phyloP scores from a whole-genome alignment of 2,888 invertebrate genomes.

The Bellardia pandia region DNA sequence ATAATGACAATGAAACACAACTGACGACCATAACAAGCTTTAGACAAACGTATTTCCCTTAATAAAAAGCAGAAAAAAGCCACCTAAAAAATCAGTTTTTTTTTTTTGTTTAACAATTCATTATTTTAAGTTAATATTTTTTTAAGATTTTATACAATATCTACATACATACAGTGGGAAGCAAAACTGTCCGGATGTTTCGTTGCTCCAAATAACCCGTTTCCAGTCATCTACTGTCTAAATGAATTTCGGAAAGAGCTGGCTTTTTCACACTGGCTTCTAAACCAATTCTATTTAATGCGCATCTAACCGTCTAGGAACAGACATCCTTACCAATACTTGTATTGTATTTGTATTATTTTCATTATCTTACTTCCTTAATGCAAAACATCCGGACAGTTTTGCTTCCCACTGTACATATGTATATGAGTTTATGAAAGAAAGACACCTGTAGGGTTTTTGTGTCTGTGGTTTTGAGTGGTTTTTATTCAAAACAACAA shows the following conservation, averaged over 20 bases:
- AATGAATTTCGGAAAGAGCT: too few relatives aligned
- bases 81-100: not conserved
- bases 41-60: not conserved
- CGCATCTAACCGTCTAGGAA: too few relatives aligned
- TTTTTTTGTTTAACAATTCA: constrained; percentile 5
- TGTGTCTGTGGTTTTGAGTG: constrained; percentile 13
- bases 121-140: not conserved
- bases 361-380: too few relatives aligned
- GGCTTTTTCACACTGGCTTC: too few relatives aligned
- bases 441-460: constrained; percentile 69
- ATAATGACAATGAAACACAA: not conserved
- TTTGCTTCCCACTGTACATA: not conserved
- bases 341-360: too few relatives aligned
- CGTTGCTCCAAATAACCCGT: too few relatives aligned
- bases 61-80: not conserved
- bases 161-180: too few relatives aligned
- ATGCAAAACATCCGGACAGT: too few relatives aligned
- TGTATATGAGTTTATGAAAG: constrained; percentile 48
- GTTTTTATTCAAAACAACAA: constrained; percentile 25
- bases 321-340: too few relatives aligned
- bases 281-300: too few relatives aligned
- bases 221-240: too few relatives aligned
- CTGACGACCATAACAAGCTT: not conserved
- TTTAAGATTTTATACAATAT: not conserved
- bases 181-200: too few relatives aligned